Conservation (phyloP, 2,888 invertebrate genomes). For the Troglohyphantes excavatus region DNA sequence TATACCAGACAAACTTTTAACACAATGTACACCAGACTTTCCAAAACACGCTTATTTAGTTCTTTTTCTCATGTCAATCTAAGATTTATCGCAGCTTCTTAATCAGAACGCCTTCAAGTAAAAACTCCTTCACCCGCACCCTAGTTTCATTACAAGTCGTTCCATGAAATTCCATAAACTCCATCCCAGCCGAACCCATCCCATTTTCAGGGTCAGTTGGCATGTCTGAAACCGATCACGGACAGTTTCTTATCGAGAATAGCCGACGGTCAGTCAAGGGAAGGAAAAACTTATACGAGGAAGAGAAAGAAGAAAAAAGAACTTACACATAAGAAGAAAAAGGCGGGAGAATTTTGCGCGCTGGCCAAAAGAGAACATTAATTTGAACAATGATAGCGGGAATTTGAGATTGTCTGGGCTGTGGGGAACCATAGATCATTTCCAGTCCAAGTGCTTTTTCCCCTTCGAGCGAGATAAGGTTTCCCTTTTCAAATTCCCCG, state of each 20-base stretch:
- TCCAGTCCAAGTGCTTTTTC: conserved; percentile 52
- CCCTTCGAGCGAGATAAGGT: conserved; percentile 60
- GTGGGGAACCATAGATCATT: conserved; percentile 69
- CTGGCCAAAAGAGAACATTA: conserved; percentile 71
- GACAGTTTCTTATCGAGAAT: conserved; percentile 77
- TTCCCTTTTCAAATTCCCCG: conserved; percentile 72
- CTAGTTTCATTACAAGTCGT: background rate
- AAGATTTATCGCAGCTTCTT: no score
- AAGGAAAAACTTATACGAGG: conserved; percentile 53
- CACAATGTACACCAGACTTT: no score
- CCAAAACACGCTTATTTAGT: no score
- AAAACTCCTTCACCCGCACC: background rate
- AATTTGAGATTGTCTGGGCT: conserved; percentile 74
- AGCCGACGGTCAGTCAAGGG: conserved; percentile 74
- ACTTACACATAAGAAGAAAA: conserved; percentile 21
- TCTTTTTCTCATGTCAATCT: no score
- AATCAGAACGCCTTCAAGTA: background rate
- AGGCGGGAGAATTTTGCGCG: conserved; percentile 41
- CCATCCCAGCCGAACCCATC: background rate
- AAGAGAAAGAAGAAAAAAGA: conserved; percentile 40
- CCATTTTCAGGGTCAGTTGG: conserved; percentile 52
- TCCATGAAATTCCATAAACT: conserved; percentile 21
- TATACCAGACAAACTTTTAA: no score
- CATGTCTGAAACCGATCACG: conserved; percentile 40
- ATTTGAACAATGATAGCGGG: conserved; percentile 76